These are phyloP conservation scores for Trochalopteron elliotii DNA, from an alignment of 2,113 vertebrate genomes.

Conservation along the genomic window DNA sequence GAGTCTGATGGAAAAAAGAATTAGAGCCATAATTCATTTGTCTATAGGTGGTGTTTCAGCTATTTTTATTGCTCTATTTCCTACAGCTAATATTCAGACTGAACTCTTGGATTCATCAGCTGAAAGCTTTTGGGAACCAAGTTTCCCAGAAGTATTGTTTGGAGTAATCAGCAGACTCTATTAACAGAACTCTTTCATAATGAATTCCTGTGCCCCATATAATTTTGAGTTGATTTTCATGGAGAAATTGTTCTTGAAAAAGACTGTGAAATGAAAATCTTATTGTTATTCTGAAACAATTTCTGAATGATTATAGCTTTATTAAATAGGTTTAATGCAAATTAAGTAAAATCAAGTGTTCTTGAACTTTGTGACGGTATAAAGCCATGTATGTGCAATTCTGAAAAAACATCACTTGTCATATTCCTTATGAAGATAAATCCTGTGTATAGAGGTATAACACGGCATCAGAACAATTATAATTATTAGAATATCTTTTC, in stretches of 20 bases:
- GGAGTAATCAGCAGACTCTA: background rate
- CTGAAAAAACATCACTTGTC: background rate
- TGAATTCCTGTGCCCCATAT: background rate
- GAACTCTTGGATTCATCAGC: background rate
- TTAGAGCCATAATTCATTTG: background rate
- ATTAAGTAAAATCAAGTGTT: background rate
- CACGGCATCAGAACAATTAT: background rate
- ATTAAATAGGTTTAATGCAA: background rate
- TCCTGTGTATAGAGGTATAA: background rate
- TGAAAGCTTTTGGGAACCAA: conserved; percentile 8
- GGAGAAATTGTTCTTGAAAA: background rate
- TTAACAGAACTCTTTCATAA: background rate
- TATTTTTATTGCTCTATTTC: background rate
- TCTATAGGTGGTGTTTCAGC: background rate
- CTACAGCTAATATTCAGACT: background rate
- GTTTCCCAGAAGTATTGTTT: background rate
- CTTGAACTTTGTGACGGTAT: background rate
- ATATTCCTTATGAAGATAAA: background rate
- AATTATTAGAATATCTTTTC: background rate
- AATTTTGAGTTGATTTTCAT: background rate
- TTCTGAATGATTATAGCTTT: background rate
- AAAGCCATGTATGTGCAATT: background rate
- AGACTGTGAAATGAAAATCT: background rate
- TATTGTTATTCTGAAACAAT: background rate
- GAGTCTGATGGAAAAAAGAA: background rate